A percentile compares a stretch with the other conserved stretches of the same genome.
Evolutionary conservation across 2,797 vertebrate species (phyloP).

Genomic region (Synanceia verrucosa): DNA sequence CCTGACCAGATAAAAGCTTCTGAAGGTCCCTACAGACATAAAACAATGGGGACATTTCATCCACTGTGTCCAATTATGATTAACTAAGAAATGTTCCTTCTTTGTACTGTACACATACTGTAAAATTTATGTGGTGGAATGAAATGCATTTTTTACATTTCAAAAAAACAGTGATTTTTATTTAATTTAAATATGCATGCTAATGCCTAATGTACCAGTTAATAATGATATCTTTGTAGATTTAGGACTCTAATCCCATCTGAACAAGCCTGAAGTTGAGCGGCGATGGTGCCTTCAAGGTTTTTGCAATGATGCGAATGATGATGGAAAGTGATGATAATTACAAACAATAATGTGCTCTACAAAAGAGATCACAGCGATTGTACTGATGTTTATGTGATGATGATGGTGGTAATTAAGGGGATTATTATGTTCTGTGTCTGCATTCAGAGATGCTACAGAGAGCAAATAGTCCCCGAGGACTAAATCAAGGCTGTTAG

Average conservation of each 20-base stretch:
- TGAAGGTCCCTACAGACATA: background rate
- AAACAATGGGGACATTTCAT: background rate
- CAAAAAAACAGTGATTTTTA: background rate
- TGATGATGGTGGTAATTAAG: slow-evolving; percentile 22
- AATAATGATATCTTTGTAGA: background rate
- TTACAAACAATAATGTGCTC: slow-evolving; percentile 10
- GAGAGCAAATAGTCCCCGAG: slow-evolving; percentile 29
- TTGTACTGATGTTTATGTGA: slow-evolving; percentile 21
- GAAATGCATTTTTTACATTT: background rate
- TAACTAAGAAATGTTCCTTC: background rate
- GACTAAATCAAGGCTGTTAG: slow-evolving; percentile 21
- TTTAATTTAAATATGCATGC: background rate
- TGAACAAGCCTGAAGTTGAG: background rate
- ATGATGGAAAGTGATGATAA: slow-evolving; percentile 1
- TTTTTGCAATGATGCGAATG: background rate
- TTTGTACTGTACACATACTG: no score
- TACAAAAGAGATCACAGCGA: background rate
- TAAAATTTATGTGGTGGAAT: background rate
- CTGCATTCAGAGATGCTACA: slow-evolving; percentile 27
- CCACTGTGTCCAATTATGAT: background rate
- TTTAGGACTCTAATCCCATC: background rate
- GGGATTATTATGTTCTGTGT: slow-evolving; percentile 36
- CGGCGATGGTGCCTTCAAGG: background rate
- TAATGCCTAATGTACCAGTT: background rate
- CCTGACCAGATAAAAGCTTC: background rate